Evolutionary conservation across 2,888 invertebrate genomes (phyloP), one percentile per base, ranked within the genome.

Genomic region (Leptinotarsa haldemani): DNA sequence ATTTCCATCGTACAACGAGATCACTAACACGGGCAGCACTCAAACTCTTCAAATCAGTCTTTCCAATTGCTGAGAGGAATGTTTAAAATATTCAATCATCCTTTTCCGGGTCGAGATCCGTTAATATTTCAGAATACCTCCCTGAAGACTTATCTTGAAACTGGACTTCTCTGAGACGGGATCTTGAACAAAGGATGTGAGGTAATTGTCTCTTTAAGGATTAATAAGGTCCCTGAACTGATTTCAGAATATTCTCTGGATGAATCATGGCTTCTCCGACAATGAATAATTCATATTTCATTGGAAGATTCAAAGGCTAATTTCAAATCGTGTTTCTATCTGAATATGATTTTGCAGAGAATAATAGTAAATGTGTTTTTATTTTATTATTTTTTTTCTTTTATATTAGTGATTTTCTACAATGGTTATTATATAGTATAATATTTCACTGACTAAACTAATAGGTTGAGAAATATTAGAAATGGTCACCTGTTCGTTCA

Each of bases 31-130:
- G 9, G 2, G 0, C 40, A 30, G 25, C 25, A 40, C 40, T 9
- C 0, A 12, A 40, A 3, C 40, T 40, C 9, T 40, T 12, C 40
- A 2, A 40, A 3, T 40, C 15, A 3, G 15, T 52, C 7, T 7
- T n/a, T 52, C n/a, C 52, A n/a, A 52, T 52, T 13, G 16, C n/a
- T 52, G 15, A 52, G 52, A 13, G 16, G 4, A 52, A n/a, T 52
- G 16, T 52, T n/a, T 52, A n/a, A 52, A 52, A 52, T 52, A 52
- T 52, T 52, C 52, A 52, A 52, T n/a, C n/a, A 52, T n/a, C 52
- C 52, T 52, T 52, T 15, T n/a, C n/a, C 7, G 15, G 52, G n/a
- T n/a, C n/a, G 52, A 52, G n/a, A 52, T n/a, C n/a, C n/a, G 52
- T 52, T 16, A 52, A 52, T 52, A 52, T n/a, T 52, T 52, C 52